Percentiles rank a stretch among this genome's conserved stretches.
These are phyloP conservation scores for Drosophila melanica DNA, from an alignment of 1,140 invertebrate genomes.

Conservation along the genomic window DNA sequence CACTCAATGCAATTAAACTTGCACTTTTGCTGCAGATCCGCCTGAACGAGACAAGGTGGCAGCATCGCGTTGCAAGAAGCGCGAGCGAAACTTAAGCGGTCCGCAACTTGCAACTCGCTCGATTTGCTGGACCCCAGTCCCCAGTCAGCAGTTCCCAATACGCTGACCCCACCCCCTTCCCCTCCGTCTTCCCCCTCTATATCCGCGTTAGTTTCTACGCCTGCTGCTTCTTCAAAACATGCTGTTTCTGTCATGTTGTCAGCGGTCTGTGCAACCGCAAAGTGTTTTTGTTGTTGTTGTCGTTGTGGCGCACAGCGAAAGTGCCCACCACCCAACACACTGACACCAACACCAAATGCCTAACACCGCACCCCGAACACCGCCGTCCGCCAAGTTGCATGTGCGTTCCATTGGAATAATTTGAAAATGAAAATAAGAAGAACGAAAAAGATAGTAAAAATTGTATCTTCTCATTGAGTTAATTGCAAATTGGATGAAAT, in stretches of 20 bases:
- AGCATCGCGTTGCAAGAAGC: conserved; percentile 44
- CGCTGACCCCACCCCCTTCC: not conserved
- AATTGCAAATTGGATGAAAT: conserved; percentile 84
- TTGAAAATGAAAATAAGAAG: conserved; percentile 70
- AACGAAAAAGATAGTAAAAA: conserved; percentile 48
- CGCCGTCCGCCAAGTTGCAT: conserved; percentile 38
- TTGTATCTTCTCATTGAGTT: conserved; percentile 79
- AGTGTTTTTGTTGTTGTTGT: conserved; percentile 43
- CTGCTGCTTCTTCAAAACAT: not conserved
- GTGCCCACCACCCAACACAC: conserved; percentile 34
- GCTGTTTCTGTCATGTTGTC: conserved; percentile 36
- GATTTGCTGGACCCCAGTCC: not conserved
- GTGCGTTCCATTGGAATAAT: conserved; percentile 80
- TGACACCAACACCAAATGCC: not conserved
- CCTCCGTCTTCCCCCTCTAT: not conserved
- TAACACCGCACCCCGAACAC: not conserved
- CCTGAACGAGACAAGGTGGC: conserved; percentile 35
- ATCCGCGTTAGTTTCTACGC: no score
- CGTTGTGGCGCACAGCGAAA: conserved; percentile 53
- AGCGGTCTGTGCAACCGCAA: conserved; percentile 48
- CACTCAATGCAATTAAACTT: conserved; percentile 81
- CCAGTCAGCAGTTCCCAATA: not conserved
- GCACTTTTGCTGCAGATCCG: conserved; percentile 61
- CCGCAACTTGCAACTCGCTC: conserved; percentile 26
- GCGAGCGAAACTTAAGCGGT: conserved; percentile 37